Percentiles rank a stretch among this genome's conserved stretches.
phyloP scores from a whole-genome alignment of 2,113 vertebrate species.

The Onychorhynchus coronatus region DNA sequence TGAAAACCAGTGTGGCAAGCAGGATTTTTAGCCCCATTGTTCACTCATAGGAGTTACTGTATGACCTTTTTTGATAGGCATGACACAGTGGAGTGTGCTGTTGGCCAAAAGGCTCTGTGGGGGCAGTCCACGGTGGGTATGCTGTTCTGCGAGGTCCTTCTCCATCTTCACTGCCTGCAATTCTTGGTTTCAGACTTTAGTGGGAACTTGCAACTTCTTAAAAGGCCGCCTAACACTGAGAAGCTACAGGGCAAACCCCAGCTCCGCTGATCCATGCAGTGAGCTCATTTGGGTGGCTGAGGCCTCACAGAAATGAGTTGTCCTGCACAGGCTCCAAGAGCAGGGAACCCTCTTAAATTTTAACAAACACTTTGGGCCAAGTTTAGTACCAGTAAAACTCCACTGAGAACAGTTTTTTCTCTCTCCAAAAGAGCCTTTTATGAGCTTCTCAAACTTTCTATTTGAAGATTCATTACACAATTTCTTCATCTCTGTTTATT shows the following conservation, averaged over 20 bases:
- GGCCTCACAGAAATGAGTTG: neutral
- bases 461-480: neutral
- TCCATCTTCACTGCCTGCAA: neutral
- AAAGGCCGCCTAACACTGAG: neutral
- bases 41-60: neutral
- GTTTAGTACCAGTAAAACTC: neutral
- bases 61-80: neutral
- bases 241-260: neutral
- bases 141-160: accelerated
- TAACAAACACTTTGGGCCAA: neutral
- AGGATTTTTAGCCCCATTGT: neutral
- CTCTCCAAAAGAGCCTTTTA: neutral
- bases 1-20: neutral
- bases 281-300: accelerated
- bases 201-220: neutral
- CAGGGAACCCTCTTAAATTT: neutral
- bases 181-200: neutral
- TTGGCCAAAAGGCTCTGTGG: accelerated
- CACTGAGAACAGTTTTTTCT: neutral
- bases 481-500: neutral
- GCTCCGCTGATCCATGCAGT: neutral
- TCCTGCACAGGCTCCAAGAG: neutral
- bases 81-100: neutral
- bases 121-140: neutral
- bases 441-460: neutral